Conservation (phyloP, 2,888 invertebrate genomes). For the Brenthis daphne region DNA sequence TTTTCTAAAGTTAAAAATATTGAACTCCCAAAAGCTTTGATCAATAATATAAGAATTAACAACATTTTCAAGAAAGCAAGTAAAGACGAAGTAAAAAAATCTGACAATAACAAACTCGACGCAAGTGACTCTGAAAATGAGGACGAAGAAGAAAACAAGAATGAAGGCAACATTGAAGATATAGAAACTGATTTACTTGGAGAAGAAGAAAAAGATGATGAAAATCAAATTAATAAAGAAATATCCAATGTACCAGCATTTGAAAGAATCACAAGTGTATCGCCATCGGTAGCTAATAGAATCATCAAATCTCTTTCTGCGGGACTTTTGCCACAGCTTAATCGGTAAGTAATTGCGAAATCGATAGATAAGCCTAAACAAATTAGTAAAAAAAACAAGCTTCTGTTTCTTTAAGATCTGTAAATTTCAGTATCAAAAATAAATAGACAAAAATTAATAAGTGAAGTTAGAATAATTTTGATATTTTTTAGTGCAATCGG, state of each 20-base stretch:
- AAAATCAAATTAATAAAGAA: constrained; percentile 59
- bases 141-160: constrained; percentile 46
- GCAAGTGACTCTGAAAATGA: constrained; percentile 34
- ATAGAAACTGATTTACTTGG: constrained; percentile 62
- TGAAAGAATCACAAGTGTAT: constrained; percentile 80
- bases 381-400: too few relatives aligned
- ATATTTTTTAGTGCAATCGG: constrained; percentile 63
- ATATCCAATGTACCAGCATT: constrained; percentile 60
- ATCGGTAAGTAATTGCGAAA: constrained; percentile 72
- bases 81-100: constrained; percentile 35
- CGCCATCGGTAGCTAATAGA: constrained; percentile 87
- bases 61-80: constrained; percentile 37
- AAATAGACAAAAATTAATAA: background rate
- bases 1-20: constrained; percentile 83
- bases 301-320: constrained; percentile 87
- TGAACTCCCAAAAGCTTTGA: constrained; percentile 63
- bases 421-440: background rate
- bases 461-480: background rate
- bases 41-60: constrained; percentile 50
- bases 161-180: constrained; percentile 48
- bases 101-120: constrained; percentile 42
- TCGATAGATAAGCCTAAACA: too few relatives aligned
- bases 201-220: constrained; percentile 65
- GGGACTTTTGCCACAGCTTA: constrained; percentile 90
- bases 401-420: too few relatives aligned